A percentile compares a stretch with the other conserved stretches of the same genome.
Evolutionary conservation across 2,797 vertebrate species (phyloP).

Genomic region (Premnoplex brunnescens): DNA sequence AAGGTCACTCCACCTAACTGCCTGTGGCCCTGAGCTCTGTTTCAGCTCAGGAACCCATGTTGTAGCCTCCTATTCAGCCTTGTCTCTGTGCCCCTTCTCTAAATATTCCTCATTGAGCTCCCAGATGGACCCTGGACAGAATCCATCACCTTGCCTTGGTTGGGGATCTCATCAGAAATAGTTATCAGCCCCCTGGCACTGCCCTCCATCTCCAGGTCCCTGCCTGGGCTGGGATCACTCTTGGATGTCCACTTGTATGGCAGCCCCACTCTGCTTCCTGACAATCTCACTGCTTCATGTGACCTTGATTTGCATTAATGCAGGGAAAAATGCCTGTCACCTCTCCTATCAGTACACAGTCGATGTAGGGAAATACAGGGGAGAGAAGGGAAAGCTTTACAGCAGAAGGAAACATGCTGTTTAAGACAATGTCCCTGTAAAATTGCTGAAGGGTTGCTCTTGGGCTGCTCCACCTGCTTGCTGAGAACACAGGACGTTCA

Average conservation of each 20-base stretch:
- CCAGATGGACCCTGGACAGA: not conserved
- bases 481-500: not conserved
- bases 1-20: not conserved
- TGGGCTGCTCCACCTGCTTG: not conserved
- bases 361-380: not conserved
- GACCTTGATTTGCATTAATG: not conserved
- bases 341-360: accelerated
- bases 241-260: not conserved
- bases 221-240: accelerated
- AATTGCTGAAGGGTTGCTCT: not conserved
- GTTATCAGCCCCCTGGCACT: not conserved
- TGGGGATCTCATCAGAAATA: not conserved
- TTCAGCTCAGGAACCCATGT: not conserved
- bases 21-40: not conserved
- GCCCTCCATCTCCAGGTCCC: not conserved
- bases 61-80: not conserved
- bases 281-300: not conserved
- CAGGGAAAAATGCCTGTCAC: not conserved
- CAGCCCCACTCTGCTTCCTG: not conserved
- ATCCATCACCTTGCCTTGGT: not conserved
- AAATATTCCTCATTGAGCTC: not conserved
- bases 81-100: not conserved
- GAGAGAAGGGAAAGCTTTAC: not conserved
- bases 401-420: not conserved
- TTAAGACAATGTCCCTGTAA: not conserved